Percentiles rank a stretch among this genome's conserved stretches.
Evolutionary conservation across 2,797 vertebrate species (phyloP).

Genomic region (Vireo griseus): DNA sequence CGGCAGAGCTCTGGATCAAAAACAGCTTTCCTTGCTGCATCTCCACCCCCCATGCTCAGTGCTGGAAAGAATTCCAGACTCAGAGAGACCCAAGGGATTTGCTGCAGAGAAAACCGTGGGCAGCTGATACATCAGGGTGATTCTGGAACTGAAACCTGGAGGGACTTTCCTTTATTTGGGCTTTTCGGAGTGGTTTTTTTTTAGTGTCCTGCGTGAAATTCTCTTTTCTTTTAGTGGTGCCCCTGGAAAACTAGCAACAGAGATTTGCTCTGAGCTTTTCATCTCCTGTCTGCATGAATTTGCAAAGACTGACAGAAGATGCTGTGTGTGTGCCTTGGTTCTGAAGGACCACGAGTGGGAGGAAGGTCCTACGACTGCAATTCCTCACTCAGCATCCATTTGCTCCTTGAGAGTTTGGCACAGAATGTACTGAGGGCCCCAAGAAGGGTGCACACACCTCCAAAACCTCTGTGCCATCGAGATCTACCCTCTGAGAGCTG

Average conservation of each 20-base stretch:
- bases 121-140: not conserved
- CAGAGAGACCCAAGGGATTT: not conserved
- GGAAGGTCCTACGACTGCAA: not conserved
- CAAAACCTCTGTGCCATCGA: not conserved
- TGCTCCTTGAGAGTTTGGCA: not conserved
- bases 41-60: not conserved
- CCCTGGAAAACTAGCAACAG: not conserved
- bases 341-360: accelerated
- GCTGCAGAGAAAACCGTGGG: not conserved
- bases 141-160: not conserved
- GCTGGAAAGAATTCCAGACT: not conserved
- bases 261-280: not conserved
- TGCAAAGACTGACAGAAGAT: not conserved
- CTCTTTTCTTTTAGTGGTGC: not conserved
- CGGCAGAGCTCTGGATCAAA: not conserved
- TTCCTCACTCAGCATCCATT: not conserved
- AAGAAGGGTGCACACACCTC: not conserved
- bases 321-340: not conserved
- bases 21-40: not conserved
- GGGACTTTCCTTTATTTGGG: not conserved
- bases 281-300: not conserved
- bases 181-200: not conserved
- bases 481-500: not conserved
- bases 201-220: not conserved
- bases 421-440: not conserved